Conservation (phyloP, 2,113 vertebrate genomes). For the Corythornis madagascariensis region DNA sequence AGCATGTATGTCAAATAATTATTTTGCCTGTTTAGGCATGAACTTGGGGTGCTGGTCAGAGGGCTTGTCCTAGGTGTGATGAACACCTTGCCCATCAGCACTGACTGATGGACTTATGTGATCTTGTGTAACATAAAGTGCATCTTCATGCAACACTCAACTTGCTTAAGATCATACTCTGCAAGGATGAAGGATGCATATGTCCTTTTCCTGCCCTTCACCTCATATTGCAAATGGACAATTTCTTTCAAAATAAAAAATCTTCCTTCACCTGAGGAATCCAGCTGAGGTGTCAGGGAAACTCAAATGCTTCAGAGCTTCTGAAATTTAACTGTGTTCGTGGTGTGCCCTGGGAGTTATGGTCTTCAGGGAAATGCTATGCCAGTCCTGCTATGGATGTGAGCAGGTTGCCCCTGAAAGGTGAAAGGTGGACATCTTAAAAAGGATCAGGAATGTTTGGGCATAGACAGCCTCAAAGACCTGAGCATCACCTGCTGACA, state of each 20-base stretch:
- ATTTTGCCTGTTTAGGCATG: not conserved
- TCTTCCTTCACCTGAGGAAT: not conserved
- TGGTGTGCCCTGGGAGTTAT: not conserved
- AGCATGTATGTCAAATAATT: not conserved
- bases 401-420: not conserved
- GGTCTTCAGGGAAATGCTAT: not conserved
- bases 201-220: not conserved
- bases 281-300: not conserved
- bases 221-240: not conserved
- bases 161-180: not conserved
- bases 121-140: accelerated
- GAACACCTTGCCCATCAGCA: accelerated
- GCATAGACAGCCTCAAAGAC: not conserved
- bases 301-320: not conserved
- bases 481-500: not conserved
- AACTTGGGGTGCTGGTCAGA: not conserved
- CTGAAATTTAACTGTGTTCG: not conserved
- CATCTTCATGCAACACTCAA: not conserved
- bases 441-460: not conserved
- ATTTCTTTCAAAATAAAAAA: not conserved
- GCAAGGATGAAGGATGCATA: not conserved
- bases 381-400: not conserved
- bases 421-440: not conserved
- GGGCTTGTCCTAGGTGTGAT: not conserved
- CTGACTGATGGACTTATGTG: not conserved